Percentiles rank a stretch among this genome's conserved stretches.
These are phyloP conservation scores for Ochotona princeps DNA, from an alignment of 2,113 vertebrate genomes.

Conservation along the genomic window DNA sequence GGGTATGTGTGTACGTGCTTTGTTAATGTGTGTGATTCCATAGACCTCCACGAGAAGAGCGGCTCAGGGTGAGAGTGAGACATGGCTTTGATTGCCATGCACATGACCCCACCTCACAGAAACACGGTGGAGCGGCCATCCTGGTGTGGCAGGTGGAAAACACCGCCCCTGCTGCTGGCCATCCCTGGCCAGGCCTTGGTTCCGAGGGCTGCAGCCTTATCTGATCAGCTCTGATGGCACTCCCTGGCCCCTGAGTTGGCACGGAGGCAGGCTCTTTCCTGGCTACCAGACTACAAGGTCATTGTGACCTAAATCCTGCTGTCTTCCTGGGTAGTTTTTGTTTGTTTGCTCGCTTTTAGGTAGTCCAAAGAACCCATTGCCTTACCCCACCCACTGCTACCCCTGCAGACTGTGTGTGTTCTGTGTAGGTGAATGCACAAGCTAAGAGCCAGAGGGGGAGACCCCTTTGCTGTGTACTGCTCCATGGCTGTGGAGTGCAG, in stretches of 20 bases:
- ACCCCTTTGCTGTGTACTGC: neutral
- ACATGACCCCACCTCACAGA: neutral
- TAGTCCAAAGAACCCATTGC: neutral
- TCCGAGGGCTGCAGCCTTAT: neutral
- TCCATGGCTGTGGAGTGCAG: neutral
- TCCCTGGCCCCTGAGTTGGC: neutral
- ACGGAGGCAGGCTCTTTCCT: neutral
- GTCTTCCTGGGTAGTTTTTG: neutral
- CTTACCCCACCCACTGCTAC: neutral
- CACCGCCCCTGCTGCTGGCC: neutral
- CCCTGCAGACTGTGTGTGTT: neutral
- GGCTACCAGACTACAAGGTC: neutral
- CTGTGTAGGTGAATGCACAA: neutral
- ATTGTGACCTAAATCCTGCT: conserved; percentile 26
- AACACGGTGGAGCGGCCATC: neutral
- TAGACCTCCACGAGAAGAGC: conserved; percentile 4
- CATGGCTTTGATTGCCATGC: neutral
- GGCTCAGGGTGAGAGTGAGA: neutral
- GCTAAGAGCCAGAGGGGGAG: neutral
- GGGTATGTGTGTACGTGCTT: conserved; percentile 63
- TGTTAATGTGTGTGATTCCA: conserved; percentile 59
- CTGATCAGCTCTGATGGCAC: neutral
- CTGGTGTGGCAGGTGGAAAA: neutral
- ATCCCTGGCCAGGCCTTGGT: neutral
- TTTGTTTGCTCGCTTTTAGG: neutral